A percentile compares a stretch with the other conserved stretches of the same genome.
phyloP scores from a whole-genome alignment of 2,888 invertebrate species.

The Zaprionus bogoriensis region DNA sequence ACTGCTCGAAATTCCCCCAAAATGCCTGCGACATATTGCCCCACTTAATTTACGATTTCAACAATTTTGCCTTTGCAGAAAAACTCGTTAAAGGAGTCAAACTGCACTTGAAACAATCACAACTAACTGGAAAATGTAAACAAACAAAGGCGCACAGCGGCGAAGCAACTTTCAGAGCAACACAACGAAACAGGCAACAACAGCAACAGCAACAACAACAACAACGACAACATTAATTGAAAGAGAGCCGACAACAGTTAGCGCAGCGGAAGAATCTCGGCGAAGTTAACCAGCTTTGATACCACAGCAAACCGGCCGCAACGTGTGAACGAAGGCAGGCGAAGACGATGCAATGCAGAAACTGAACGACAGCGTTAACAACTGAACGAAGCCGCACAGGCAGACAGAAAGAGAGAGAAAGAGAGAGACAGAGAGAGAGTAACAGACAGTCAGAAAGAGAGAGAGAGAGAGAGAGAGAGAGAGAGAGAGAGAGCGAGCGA shows the following conservation, averaged over 20 bases:
- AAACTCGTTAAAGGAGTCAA: conserved; percentile 50
- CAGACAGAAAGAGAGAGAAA: conserved; percentile 12
- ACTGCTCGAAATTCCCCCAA: background rate
- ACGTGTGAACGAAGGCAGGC: conserved; percentile 27
- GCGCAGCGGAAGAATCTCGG: conserved; percentile 51
- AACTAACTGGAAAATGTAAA: conserved; percentile 72
- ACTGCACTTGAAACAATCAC: conserved; percentile 57
- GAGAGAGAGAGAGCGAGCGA: conserved; percentile 11
- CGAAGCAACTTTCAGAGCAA: conserved; percentile 59
- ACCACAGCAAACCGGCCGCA: conserved; percentile 29
- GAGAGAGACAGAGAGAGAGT: conserved; percentile 2
- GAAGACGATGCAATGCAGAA: conserved; percentile 42
- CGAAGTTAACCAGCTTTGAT: conserved; percentile 28
- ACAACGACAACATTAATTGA: conserved; percentile 4
- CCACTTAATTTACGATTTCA: background rate
- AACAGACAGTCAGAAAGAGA: conserved; percentile 10
- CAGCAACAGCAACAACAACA: conserved; percentile 7
- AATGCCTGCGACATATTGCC: background rate
- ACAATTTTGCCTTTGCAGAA: conserved; percentile 33
- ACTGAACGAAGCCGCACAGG: conserved; percentile 28
- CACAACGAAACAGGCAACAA: conserved; percentile 16
- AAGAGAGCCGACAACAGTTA: conserved; percentile 58
- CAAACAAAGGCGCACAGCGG: conserved; percentile 43
- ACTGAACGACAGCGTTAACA: conserved; percentile 50
- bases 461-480: conserved; percentile 11